phyloP scores from a whole-genome alignment of 2,113 vertebrate genomes.

The Mustela lutreola region DNA sequence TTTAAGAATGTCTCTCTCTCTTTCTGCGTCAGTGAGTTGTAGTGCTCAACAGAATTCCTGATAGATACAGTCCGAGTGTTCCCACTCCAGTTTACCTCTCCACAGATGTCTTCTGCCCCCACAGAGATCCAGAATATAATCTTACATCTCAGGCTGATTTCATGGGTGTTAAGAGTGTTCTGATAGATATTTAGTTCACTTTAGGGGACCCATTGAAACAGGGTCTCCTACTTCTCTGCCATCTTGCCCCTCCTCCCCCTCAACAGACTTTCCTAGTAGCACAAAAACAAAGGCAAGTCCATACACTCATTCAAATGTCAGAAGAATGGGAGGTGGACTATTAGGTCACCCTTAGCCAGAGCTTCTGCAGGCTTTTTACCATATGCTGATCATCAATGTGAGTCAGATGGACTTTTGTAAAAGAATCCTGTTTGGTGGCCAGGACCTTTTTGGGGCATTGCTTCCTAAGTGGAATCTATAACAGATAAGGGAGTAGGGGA shows the following conservation, averaged over 20 bases:
- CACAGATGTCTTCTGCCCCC: too few species aligned
- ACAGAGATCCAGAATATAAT: too few species aligned
- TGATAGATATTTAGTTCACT: too few species aligned
- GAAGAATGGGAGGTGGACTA: background rate
- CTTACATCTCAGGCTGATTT: too few species aligned
- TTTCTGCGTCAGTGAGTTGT: background rate
- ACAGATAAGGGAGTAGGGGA: slow-evolving; percentile 56
- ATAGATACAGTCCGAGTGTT: too few species aligned
- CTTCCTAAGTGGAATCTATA: slow-evolving; percentile 53
- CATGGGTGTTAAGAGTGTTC: too few species aligned
- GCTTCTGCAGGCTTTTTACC: slow-evolving; percentile 32
- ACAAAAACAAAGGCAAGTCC: slow-evolving; percentile 8
- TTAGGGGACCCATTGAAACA: too few species aligned
- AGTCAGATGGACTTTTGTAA: background rate
- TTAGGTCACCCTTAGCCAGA: background rate
- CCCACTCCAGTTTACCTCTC: too few species aligned
- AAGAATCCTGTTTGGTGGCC: slow-evolving; percentile 14
- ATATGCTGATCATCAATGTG: background rate
- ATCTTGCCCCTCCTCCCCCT: background rate
- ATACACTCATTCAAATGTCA: background rate
- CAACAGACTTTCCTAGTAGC: slow-evolving; percentile 47
- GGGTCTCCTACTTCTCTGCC: too few species aligned
- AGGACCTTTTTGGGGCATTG: slow-evolving; percentile 63
- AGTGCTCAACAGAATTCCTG: background rate
- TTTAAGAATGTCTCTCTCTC: background rate